Base-by-base conservation (phyloP, 1,140 invertebrate species). In the Bombus confusus region DNA sequence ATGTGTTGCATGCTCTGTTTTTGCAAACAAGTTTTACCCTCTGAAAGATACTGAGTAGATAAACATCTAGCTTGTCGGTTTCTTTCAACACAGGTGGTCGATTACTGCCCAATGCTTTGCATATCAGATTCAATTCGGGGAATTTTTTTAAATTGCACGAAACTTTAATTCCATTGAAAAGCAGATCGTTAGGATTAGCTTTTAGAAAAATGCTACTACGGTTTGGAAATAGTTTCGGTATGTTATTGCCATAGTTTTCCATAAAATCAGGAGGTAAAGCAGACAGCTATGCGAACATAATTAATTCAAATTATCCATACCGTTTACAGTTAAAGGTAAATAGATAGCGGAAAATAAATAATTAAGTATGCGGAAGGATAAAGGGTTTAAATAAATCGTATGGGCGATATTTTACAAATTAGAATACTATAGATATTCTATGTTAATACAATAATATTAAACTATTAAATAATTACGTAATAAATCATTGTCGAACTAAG, bases 91-190 rank as follows among this genome's bases (percentile, higher is more conserved):
- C 86, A 1, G 87, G 78, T 39, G 91, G 90, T 39, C 25, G 85
- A 52, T 84, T 81, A 5, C 18, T 52, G 12, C 77, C 28, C 2
- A 92, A 2, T n/a, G 87, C 81, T 31, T 83, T 81, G 34, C 92
- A 92, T 6, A 92, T 76, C 3, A 88, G 8, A 9, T 52, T 69
- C 22, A 92, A 69, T 52, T 91, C 88, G 18, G 86, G 83, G 41
- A 87, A 87, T 59, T 87, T 89, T 0, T 71, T 66, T 2, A 13
- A 3, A 15, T 91, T 88, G 52, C 92, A 93, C 9, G 69, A 52
- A 22, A 93, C n/a, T 31, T 85, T 81, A 18, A 93, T 25, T 68
- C 92, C 92, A 1, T 82, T 41, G 25, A 92, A 92, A 5, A 93
- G 66, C 59, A 93, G 80, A 52, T 91, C 87, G 0, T 64, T 78